A percentile compares a stretch with the other conserved stretches of the same genome.
phyloP scores from a whole-genome alignment of 2,113 vertebrate genomes.

The Strix aluco region DNA sequence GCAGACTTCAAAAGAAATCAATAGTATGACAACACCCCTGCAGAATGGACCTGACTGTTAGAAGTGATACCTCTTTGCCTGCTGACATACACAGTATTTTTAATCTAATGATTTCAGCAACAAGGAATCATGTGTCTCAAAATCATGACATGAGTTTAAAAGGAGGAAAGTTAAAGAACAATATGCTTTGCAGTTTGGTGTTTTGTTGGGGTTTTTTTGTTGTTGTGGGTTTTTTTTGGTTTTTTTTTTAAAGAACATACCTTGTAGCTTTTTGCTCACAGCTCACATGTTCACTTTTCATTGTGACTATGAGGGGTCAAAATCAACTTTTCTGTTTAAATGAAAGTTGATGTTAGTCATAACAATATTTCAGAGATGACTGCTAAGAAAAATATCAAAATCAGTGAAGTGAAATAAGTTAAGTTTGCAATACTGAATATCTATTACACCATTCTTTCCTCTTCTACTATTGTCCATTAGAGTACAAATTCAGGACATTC shows the following conservation, averaged over 20 bases:
- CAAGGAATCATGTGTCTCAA: not conserved
- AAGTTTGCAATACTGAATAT: not conserved
- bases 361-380: not conserved
- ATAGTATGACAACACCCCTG: slow-evolving; percentile 33
- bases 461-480: not conserved
- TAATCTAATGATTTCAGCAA: slow-evolving; percentile 30
- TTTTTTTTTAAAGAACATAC: not conserved
- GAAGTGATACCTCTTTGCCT: slow-evolving; percentile 20
- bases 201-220: not conserved
- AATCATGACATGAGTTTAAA: not conserved
- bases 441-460: not conserved
- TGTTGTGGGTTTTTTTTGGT: not conserved
- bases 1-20: slow-evolving; percentile 55
- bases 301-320: not conserved
- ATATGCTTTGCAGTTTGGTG: not conserved
- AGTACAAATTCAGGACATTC: not conserved
- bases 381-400: not conserved
- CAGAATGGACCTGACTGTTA: not conserved
- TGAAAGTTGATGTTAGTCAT: not conserved
- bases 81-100: slow-evolving; percentile 8
- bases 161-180: not conserved
- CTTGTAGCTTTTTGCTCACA: not conserved
- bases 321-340: not conserved
- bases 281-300: not conserved
- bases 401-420: not conserved